Evolutionary conservation across 2,888 invertebrate species (phyloP).

Genomic region (Ypsolopha scabrella): DNA sequence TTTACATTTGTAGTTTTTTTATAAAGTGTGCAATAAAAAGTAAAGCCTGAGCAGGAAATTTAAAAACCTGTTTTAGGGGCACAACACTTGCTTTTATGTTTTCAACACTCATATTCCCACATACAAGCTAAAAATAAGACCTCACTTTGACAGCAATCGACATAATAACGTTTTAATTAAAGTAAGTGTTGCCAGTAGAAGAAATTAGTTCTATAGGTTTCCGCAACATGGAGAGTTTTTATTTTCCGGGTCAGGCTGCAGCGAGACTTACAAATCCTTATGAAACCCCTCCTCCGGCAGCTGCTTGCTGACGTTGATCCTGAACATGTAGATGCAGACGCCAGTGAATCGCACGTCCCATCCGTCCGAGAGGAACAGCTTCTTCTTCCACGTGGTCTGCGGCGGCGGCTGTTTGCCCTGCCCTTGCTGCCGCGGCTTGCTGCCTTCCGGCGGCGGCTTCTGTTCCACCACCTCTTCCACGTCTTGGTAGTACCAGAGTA

Average conservation of each 20-base stretch:
- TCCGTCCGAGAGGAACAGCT: conserved; percentile 87
- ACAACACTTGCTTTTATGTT: too few species aligned
- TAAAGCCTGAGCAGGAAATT: too few species aligned
- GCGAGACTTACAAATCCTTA: conserved; percentile 78
- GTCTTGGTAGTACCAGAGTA: conserved; percentile 92
- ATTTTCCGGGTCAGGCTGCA: neutral
- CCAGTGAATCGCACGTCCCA: conserved; percentile 86
- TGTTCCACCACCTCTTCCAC: conserved; percentile 77
- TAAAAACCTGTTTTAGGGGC: too few species aligned
- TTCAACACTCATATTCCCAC: too few species aligned
- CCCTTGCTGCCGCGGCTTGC: conserved; percentile 55
- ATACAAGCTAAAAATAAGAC: too few species aligned
- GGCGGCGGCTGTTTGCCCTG: conserved; percentile 56
- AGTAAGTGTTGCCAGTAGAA: too few species aligned
- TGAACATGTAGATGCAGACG: conserved; percentile 87
- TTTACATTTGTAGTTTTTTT: too few species aligned
- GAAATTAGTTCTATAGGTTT: too few species aligned
- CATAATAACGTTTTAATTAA: too few species aligned
- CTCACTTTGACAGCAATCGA: too few species aligned
- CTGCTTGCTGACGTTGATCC: conserved; percentile 86
- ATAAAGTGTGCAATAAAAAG: too few species aligned
- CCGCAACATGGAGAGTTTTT: too few species aligned
- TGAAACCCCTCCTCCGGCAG: conserved; percentile 94
- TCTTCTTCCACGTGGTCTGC: conserved; percentile 73
- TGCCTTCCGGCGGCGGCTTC: conserved; percentile 51